These are phyloP conservation scores for Epicampocera succincta DNA, from an alignment of 2,888 invertebrate genomes.

Conservation along the genomic window DNA sequence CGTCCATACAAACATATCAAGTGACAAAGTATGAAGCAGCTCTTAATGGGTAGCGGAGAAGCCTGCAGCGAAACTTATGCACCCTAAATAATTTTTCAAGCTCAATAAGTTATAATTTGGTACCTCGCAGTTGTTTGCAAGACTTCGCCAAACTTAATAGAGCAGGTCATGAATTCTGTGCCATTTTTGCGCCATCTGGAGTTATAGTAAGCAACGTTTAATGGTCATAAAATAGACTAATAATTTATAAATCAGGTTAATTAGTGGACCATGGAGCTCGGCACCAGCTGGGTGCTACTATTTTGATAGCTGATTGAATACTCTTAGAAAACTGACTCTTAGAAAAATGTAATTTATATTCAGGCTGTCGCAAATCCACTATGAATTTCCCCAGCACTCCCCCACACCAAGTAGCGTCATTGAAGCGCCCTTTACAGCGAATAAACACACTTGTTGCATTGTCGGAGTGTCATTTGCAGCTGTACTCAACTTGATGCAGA, in stretches of 20 bases:
- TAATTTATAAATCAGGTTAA: too few species aligned
- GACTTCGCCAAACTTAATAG: too few species aligned
- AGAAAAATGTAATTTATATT: background rate
- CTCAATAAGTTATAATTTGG: background rate
- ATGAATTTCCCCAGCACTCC: background rate
- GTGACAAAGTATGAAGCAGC: background rate
- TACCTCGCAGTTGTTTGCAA: background rate
- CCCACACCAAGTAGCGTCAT: background rate
- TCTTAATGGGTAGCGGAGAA: background rate
- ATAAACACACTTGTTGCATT: constrained; percentile 56
- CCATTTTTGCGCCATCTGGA: too few species aligned
- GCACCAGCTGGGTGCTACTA: too few species aligned
- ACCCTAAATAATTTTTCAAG: background rate
- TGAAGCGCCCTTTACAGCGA: constrained; percentile 7
- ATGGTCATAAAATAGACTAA: too few species aligned
- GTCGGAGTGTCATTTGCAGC: constrained; percentile 45
- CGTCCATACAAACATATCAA: too few species aligned
- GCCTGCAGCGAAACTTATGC: background rate
- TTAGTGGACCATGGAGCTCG: too few species aligned
- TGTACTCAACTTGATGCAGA: constrained; percentile 28
- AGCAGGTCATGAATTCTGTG: too few species aligned
- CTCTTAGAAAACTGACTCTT: too few species aligned
- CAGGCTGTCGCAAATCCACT: background rate
- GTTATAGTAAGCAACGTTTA: too few species aligned
- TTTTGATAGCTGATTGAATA: too few species aligned